Evolutionary conservation across 2,888 invertebrate genomes (phyloP).

Genomic region (Mimumesa dahlbomi): DNA sequence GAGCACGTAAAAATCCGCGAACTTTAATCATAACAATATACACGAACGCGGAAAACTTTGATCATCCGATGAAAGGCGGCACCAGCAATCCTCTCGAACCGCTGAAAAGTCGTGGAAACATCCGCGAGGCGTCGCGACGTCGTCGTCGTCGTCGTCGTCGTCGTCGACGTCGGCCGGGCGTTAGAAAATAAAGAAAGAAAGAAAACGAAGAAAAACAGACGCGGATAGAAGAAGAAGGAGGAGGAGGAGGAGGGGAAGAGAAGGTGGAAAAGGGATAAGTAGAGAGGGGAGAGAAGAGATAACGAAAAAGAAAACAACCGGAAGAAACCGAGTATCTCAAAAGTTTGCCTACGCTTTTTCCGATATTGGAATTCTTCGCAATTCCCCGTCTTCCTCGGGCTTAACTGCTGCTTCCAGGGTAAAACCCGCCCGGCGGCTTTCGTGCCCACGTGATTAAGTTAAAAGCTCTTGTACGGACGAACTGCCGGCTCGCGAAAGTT

Average conservation of each 20-base stretch:
- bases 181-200: background rate
- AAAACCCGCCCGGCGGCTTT: background rate
- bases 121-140: slow-evolving; percentile 25
- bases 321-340: slow-evolving; percentile 17
- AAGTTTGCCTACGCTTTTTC: slow-evolving; percentile 25
- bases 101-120: slow-evolving; percentile 16
- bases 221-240: background rate
- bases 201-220: background rate
- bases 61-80: slow-evolving; percentile 47
- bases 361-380: slow-evolving; percentile 42
- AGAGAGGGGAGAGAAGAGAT: background rate
- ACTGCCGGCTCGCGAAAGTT: slow-evolving; percentile 7
- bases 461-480: slow-evolving; percentile 19
- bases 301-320: slow-evolving; percentile 11
- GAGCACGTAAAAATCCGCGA: slow-evolving; percentile 38
- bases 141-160: slow-evolving; percentile 5
- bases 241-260: background rate
- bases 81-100: slow-evolving; percentile 34
- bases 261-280: background rate
- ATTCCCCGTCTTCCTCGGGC: slow-evolving; percentile 22
- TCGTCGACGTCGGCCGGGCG: too few species aligned
- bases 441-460: slow-evolving; percentile 26
- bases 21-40: slow-evolving; percentile 54
- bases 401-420: slow-evolving; percentile 21
- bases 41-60: slow-evolving; percentile 38